phyloP scores from a whole-genome alignment of 2,797 vertebrate genomes.

The Acrossocheilus fasciatus region DNA sequence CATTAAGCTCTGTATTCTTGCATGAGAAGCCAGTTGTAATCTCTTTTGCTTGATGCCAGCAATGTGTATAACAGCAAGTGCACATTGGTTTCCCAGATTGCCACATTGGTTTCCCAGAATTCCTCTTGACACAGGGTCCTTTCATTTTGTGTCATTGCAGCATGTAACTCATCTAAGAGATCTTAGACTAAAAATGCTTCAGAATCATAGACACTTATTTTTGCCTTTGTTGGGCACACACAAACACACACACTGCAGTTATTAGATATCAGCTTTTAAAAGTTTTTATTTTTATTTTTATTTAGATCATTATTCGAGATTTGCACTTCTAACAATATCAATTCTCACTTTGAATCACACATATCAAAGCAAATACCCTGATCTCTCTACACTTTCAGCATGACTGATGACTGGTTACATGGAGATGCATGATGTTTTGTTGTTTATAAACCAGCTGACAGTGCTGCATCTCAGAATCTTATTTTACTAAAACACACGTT shows the following conservation, averaged over 20 bases:
- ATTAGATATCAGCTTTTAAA: not conserved
- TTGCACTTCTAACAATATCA: not conserved
- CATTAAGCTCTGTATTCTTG: not conserved
- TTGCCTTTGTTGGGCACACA: not conserved
- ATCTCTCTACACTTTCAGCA: not conserved
- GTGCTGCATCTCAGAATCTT: not conserved
- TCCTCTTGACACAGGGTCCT: not conserved
- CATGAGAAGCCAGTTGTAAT: not conserved
- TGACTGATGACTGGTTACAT: not conserved
- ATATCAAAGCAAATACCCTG: not conserved
- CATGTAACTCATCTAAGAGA: not conserved
- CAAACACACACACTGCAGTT: not conserved
- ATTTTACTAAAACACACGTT: not conserved
- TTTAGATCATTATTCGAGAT: not conserved
- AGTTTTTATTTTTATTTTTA: not conserved
- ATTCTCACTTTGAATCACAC: not conserved
- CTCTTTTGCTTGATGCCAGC: not conserved
- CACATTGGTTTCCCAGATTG: not conserved
- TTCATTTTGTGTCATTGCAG: not conserved
- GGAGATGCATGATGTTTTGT: not conserved
- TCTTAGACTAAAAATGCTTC: not conserved
- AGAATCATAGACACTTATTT: not conserved
- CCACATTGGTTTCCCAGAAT: constrained; percentile 8
- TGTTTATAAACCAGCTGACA: not conserved
- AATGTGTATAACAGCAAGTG: not conserved